Percentiles rank a stretch among this genome's conserved stretches.
phyloP scores from a whole-genome alignment of 2,797 vertebrate species.

The Holocentrus rufus region DNA sequence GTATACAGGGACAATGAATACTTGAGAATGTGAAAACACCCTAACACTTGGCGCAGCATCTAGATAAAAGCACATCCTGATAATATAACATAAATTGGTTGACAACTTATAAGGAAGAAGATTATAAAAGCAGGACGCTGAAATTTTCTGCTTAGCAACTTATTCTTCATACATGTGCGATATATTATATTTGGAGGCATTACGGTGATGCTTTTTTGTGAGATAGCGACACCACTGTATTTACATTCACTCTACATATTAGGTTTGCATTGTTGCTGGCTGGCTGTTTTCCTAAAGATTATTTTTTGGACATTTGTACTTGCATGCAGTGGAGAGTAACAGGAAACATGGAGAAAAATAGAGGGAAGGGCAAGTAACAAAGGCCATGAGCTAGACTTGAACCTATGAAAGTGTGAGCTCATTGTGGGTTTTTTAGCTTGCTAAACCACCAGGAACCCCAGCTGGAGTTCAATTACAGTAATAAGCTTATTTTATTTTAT shows the following conservation, averaged over 20 bases:
- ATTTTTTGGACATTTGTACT: too few relatives aligned
- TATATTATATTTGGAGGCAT: too few relatives aligned
- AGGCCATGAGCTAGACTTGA: constrained; percentile 6
- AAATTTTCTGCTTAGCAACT: neutral
- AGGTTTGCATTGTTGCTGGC: too few relatives aligned
- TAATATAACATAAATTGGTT: neutral
- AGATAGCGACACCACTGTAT: too few relatives aligned
- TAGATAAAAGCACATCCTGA: neutral
- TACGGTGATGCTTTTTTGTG: too few relatives aligned
- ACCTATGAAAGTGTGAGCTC: constrained; percentile 1
- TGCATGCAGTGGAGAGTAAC: too few relatives aligned
- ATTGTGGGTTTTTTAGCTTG: neutral
- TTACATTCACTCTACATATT: too few relatives aligned
- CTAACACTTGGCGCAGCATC: too few relatives aligned
- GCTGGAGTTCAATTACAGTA: constrained; percentile 4
- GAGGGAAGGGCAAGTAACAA: neutral
- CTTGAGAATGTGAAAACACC: neutral
- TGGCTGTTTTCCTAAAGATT: too few relatives aligned
- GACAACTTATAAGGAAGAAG: neutral
- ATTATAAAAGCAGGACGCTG: too few relatives aligned
- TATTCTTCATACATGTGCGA: neutral
- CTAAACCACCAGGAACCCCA: constrained; percentile 12
- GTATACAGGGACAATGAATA: neutral
- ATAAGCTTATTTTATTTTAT: constrained; percentile 10
- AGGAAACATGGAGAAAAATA: too few relatives aligned